A percentile compares a stretch with the other conserved stretches of the same genome.
Conservation (phyloP, 2,113 vertebrate species). For the Platichthys flesus region DNA sequence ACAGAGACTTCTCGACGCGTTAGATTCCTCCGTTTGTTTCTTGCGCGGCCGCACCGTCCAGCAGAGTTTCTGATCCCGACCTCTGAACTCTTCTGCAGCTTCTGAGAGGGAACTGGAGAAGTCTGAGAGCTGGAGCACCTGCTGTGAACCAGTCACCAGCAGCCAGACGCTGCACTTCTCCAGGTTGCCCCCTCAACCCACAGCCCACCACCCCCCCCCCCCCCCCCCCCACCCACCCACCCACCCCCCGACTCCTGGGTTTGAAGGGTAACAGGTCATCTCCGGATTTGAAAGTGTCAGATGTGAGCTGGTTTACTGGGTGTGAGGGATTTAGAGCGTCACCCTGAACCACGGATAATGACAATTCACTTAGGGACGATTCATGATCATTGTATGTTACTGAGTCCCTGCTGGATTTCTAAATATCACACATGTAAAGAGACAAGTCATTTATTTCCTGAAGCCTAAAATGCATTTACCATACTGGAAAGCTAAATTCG, state of each 20-base stretch:
- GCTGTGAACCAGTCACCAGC: slow-evolving; percentile 69
- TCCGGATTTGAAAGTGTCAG: slow-evolving; percentile 63
- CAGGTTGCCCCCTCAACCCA: slow-evolving; percentile 33
- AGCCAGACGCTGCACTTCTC: slow-evolving; percentile 51
- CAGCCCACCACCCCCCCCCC: not conserved
- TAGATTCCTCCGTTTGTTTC: slow-evolving; percentile 17
- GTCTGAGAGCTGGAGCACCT: slow-evolving; percentile 67
- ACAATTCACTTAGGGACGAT: slow-evolving; percentile 56
- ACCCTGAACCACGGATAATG: slow-evolving; percentile 47
- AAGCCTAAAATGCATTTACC: not conserved
- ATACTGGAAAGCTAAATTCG: not conserved
- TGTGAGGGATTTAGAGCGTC: slow-evolving; percentile 62
- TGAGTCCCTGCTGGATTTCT: not conserved
- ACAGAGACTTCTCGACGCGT: slow-evolving; percentile 25
- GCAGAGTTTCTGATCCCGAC: slow-evolving; percentile 42
- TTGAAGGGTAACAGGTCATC: slow-evolving; percentile 60
- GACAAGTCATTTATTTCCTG: not conserved
- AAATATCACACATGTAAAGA: too few relatives aligned
- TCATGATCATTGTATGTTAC: slow-evolving; percentile 19
- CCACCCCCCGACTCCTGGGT: slow-evolving; percentile 5
- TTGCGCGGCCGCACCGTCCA: not conserved
- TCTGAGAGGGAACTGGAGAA: slow-evolving; percentile 67
- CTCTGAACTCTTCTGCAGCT: slow-evolving; percentile 28
- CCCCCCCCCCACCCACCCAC: too few relatives aligned
- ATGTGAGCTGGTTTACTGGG: slow-evolving; percentile 49